Evolutionary conservation across 1,140 invertebrate species (phyloP).

Genomic region (Brachionus paranguensis): DNA sequence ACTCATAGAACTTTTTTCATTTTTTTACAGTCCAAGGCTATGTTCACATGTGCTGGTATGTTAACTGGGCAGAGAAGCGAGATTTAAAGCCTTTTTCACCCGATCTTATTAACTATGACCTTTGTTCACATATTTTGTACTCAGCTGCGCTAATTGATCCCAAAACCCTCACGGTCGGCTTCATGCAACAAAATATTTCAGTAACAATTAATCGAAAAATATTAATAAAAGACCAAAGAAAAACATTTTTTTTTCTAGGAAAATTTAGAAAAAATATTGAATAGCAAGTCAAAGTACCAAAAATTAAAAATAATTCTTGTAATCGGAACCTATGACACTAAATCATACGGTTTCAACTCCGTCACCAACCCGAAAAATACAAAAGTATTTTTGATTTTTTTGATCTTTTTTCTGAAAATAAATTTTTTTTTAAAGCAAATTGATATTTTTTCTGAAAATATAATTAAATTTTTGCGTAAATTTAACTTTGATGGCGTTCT

Average conservation of each 20-base stretch:
- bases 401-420: background rate
- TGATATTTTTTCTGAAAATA: background rate
- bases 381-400: background rate
- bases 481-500: constrained; percentile 22
- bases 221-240: background rate
- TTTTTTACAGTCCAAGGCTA: background rate
- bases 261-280: constrained; percentile 7
- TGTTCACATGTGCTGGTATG: constrained; percentile 38
- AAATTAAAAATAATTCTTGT: constrained; percentile 21
- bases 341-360: constrained; percentile 1
- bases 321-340: constrained; percentile 30
- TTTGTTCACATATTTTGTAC: constrained; percentile 18
- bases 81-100: background rate
- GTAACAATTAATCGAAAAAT: background rate
- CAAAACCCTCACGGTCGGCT: background rate
- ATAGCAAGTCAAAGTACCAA: background rate
- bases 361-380: constrained; percentile 16
- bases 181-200: background rate
- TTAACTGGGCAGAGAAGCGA: constrained; percentile 9
- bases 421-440: background rate
- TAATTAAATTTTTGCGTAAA: constrained; percentile 6
- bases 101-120: constrained; percentile 7
- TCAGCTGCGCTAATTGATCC: constrained; percentile 35
- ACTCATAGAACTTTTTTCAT: background rate
- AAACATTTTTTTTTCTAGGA: background rate